Base-by-base conservation (phyloP, 2,797 vertebrate genomes). In the Syndactyla subalaris region DNA sequence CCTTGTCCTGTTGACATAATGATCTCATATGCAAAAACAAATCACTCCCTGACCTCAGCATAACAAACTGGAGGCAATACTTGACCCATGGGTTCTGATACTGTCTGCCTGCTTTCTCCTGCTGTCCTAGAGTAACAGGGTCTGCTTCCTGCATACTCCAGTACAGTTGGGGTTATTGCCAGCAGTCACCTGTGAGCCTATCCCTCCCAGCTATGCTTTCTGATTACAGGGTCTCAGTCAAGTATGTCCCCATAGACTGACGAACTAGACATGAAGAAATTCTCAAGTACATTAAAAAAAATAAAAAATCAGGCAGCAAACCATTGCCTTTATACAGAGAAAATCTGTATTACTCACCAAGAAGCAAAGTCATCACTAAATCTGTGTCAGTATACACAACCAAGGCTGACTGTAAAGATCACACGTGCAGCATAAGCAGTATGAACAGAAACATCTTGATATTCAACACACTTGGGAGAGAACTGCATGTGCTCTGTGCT, bases 21-120 rank as follows among this genome's bases (percentile, higher is more conserved):
- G 88, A 96, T 94, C 92, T 97, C 95, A 93, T 84, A 84, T 34
- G 43, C 45, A 94, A 94, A 88, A 94, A 41, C 62, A 95, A 93
- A 81, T 84, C 61, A 41, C 73, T 61, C 85, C 27, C 70, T 87
- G 80, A 77, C 34, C 74, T 79, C 89, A 54, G 49, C 48, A 58
- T 46, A 95, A 73, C 23, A 72, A 86, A 70, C 7, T 73, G 30
- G 83, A 63, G 26, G 49, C 0, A 0, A 29, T 67, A 51, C 45
- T 88, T 73, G 73, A 58, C 26, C 41, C 61, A 29, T 10, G 29
- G 57, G 7, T 34, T 92, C 85, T 86, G 52, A 92, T 61, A 59
- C 54, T 29, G 17, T 57, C 81, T 93, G 81, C 36, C 72, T 77
- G 59, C 41, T 95, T 76, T 92, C 41, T 76, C 26, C 59, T 22